Conservation (phyloP, 1,140 invertebrate genomes). For the Portunus trituberculatus region DNA sequence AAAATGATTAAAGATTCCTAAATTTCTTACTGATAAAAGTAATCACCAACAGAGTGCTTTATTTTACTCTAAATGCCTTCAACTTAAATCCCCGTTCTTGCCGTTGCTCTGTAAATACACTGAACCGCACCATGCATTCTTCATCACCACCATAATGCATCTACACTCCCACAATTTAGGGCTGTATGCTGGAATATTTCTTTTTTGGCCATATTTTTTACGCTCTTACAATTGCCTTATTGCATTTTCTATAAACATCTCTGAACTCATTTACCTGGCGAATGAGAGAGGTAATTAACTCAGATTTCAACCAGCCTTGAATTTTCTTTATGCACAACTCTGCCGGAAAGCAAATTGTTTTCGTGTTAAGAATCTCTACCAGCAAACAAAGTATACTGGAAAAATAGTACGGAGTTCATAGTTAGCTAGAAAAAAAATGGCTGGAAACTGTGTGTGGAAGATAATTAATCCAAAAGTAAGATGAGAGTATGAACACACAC, state of each 20-base stretch:
- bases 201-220: background rate
- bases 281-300: conserved; percentile 14
- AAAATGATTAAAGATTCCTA: too few relatives aligned
- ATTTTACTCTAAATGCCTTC: too few relatives aligned
- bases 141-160: too few relatives aligned
- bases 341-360: conserved; percentile 21
- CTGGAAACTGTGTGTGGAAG: background rate
- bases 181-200: too few relatives aligned
- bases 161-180: too few relatives aligned
- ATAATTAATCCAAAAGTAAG: background rate
- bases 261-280: background rate
- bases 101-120: too few relatives aligned
- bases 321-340: background rate
- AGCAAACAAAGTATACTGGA: too few relatives aligned
- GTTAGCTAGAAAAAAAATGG: background rate
- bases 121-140: too few relatives aligned
- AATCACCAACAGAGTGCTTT: too few relatives aligned
- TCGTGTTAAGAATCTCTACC: background rate
- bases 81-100: too few relatives aligned
- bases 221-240: background rate
- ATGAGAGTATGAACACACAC: background rate
- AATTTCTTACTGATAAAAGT: too few relatives aligned
- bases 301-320: background rate
- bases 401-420: background rate
- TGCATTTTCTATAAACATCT: background rate